Evolutionary conservation across 2,888 invertebrate species (phyloP).

Genomic region (Brachynemurus nebulosus): DNA sequence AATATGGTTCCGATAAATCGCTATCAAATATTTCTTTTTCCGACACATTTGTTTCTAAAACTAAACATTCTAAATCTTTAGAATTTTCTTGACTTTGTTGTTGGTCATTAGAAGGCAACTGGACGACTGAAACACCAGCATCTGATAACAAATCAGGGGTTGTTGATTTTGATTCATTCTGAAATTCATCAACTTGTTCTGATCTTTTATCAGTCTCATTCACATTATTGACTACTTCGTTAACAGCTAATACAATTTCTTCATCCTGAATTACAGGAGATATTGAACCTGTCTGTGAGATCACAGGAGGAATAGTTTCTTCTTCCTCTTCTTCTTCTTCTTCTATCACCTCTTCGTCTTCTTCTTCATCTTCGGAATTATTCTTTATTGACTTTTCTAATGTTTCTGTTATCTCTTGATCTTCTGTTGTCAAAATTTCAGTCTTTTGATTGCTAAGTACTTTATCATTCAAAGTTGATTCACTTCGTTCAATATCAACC

Average conservation of each 20-base stretch:
- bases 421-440: slow-evolving; percentile 36
- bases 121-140: slow-evolving; percentile 1
- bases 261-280: slow-evolving; percentile 38
- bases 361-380: slow-evolving; percentile 33
- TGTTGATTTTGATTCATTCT: slow-evolving; percentile 5
- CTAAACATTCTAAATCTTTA: slow-evolving; percentile 28
- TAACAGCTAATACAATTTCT: slow-evolving; percentile 37
- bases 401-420: slow-evolving; percentile 38
- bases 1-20: slow-evolving; percentile 52
- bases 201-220: slow-evolving; percentile 28
- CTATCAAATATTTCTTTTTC: slow-evolving; percentile 49
- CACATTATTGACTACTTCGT: slow-evolving; percentile 37
- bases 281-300: slow-evolving; percentile 15
- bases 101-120: slow-evolving; percentile 2
- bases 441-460: slow-evolving; percentile 26
- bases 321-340: slow-evolving; percentile 35
- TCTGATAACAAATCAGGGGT: slow-evolving; percentile 4
- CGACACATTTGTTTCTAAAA: slow-evolving; percentile 30
- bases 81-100: slow-evolving; percentile 28
- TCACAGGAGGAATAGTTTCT: slow-evolving; percentile 13
- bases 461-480: slow-evolving; percentile 13
- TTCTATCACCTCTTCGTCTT: slow-evolving; percentile 22
- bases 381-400: slow-evolving; percentile 29
- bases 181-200: slow-evolving; percentile 15
- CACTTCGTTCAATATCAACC: slow-evolving; percentile 23